Evolutionary conservation across 1,140 invertebrate species (phyloP).

Genomic region (Procambarus clarkii): DNA sequence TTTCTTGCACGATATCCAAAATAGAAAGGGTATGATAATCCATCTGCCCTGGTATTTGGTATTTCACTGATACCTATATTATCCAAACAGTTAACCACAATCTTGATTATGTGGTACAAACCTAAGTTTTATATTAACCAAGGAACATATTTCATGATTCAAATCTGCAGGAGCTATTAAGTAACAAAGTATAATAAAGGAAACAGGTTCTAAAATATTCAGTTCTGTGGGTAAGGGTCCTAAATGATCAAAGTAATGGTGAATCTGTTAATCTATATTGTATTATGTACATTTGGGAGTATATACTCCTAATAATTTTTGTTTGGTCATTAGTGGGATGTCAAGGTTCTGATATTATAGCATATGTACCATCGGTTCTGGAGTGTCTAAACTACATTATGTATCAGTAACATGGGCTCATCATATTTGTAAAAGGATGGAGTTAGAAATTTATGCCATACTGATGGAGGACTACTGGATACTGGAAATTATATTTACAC

Average conservation of each 20-base stretch:
- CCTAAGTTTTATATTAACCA: not conserved
- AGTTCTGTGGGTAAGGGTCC: not conserved
- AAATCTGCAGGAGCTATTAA: not conserved
- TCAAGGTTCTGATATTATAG: not conserved
- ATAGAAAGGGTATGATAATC: constrained; percentile 33
- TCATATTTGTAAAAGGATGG: not conserved
- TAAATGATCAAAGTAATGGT: not conserved
- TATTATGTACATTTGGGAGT: not conserved
- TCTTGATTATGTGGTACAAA: not conserved
- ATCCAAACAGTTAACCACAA: not conserved
- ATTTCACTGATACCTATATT: constrained; percentile 7
- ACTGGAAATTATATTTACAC: constrained; percentile 17
- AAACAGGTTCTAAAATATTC: not conserved
- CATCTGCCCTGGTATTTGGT: constrained; percentile 12
- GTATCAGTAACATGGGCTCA: not conserved
- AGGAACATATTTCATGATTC: not conserved
- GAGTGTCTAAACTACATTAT: not conserved
- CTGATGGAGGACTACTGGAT: not conserved
- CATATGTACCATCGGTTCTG: not conserved
- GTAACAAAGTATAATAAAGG: not conserved
- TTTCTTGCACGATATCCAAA: constrained; percentile 21
- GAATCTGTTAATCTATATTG: not conserved
- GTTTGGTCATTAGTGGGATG: not conserved
- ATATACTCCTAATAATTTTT: not conserved
- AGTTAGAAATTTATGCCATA: not conserved